Conservation (phyloP, 2,113 vertebrate species). For the Sprattus sprattus region DNA sequence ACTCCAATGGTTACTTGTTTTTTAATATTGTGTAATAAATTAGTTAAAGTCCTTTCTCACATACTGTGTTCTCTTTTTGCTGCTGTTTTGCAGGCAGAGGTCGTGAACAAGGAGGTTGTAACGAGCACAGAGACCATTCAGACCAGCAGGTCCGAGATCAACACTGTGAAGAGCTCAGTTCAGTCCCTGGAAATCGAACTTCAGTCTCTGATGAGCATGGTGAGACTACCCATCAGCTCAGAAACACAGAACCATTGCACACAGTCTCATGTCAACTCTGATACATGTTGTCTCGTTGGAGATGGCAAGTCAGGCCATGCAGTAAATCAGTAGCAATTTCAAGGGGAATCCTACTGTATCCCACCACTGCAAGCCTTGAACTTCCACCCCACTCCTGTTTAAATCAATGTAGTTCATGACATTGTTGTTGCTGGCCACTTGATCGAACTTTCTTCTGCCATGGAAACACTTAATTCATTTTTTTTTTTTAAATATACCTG, state of each 20-base stretch:
- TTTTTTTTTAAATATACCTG: no score
- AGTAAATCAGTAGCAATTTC: background rate
- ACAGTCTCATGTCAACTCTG: background rate
- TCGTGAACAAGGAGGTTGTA: conserved; percentile 69
- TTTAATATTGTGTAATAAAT: background rate
- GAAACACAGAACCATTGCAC: background rate
- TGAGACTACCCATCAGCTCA: conserved; percentile 49
- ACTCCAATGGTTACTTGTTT: background rate
- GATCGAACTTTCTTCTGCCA: background rate
- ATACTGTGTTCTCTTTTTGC: background rate
- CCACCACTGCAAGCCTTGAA: background rate
- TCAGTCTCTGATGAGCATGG: conserved; percentile 74
- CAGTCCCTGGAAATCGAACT: conserved; percentile 76
- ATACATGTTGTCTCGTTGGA: background rate
- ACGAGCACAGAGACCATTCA: conserved; percentile 68
- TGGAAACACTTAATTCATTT: no score
- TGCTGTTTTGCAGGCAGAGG: conserved; percentile 63
- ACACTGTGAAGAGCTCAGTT: conserved; percentile 63
- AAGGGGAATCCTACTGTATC: background rate
- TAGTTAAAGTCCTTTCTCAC: background rate
- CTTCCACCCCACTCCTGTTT: background rate
- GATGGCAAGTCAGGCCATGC: background rate
- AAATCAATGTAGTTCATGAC: background rate
- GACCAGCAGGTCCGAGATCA: conserved; percentile 68
- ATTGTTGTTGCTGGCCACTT: background rate